A percentile compares a stretch with the other conserved stretches of the same genome.
phyloP scores from a whole-genome alignment of 37 sponge, comb jelly and placozoan genomes.

The Oopsacas minuta region DNA sequence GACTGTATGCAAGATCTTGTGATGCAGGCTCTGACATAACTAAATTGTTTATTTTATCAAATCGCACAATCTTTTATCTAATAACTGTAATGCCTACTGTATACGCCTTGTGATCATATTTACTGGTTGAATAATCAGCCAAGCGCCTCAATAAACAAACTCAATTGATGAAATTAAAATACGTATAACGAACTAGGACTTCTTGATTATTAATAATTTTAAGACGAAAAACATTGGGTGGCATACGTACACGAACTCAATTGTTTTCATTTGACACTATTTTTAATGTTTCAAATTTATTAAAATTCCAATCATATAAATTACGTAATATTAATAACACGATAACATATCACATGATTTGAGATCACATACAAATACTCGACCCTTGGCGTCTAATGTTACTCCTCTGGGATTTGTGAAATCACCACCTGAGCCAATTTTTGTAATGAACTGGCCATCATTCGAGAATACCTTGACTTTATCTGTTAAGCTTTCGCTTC shows the following conservation, averaged over 20 bases:
- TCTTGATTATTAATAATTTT: too few species aligned
- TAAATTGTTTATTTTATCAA: too few species aligned
- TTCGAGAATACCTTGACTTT: background rate
- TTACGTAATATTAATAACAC: slow-evolving; percentile 11
- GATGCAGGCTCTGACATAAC: background rate
- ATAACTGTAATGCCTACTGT: background rate
- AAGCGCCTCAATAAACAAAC: slow-evolving; percentile 10
- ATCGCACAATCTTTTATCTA: background rate
- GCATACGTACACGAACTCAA: too few species aligned
- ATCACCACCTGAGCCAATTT: background rate
- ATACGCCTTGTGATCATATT: background rate
- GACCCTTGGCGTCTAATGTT: background rate
- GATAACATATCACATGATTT: slow-evolving; percentile 10
- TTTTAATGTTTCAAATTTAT: too few species aligned
- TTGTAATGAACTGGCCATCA: background rate
- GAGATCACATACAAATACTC: background rate
- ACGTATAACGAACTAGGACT: background rate
- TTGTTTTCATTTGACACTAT: too few species aligned
- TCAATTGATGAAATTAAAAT: background rate
- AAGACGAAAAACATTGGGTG: too few species aligned
- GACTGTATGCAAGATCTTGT: background rate
- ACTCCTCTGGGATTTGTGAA: background rate
- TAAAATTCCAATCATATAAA: too few species aligned
- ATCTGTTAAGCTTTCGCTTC: background rate
- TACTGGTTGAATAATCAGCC: background rate